These are phyloP conservation scores for Dallia pectoralis DNA, from an alignment of 2,797 vertebrate genomes.

Conservation along the genomic window DNA sequence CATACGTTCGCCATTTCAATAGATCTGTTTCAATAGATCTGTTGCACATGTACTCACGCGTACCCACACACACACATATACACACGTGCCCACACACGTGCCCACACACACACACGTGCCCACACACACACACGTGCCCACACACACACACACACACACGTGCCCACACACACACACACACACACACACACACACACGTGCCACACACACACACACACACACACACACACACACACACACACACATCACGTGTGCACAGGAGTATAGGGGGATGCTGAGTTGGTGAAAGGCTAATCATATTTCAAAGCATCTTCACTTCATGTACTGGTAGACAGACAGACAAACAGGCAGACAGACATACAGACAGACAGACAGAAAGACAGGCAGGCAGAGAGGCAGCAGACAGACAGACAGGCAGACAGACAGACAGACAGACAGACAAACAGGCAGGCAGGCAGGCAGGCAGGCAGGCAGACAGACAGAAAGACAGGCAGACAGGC, in stretches of 20 bases:
- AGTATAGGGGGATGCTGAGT: constrained; percentile 51
- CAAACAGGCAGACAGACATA: constrained; percentile 42
- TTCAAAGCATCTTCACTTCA: constrained; percentile 71
- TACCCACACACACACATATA: constrained; percentile 23
- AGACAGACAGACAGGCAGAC: constrained; percentile 36
- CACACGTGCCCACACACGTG: no score
- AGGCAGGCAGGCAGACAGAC: no score
- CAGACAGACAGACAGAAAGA: constrained; percentile 62
- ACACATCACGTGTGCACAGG: constrained; percentile 47
- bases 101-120: constrained; percentile 30
- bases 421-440: constrained; percentile 52
- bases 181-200: constrained; percentile 37
- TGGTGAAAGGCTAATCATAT: constrained; percentile 75
- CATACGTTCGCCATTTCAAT: constrained; percentile 39
- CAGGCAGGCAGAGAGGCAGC: no score
- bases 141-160: constrained; percentile 34
- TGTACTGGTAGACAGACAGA: constrained; percentile 50
- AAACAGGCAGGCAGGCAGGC: constrained; percentile 39
- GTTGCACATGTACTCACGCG: constrained; percentile 14
- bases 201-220: constrained; percentile 34
- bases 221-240: constrained; percentile 24
- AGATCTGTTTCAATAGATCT: constrained; percentile 46
- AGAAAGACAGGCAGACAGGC: constrained; percentile 38
- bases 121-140: constrained; percentile 42
- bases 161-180: constrained; percentile 32